phyloP scores from a whole-genome alignment of 2,113 vertebrate species.

The Bothrops jararaca region DNA sequence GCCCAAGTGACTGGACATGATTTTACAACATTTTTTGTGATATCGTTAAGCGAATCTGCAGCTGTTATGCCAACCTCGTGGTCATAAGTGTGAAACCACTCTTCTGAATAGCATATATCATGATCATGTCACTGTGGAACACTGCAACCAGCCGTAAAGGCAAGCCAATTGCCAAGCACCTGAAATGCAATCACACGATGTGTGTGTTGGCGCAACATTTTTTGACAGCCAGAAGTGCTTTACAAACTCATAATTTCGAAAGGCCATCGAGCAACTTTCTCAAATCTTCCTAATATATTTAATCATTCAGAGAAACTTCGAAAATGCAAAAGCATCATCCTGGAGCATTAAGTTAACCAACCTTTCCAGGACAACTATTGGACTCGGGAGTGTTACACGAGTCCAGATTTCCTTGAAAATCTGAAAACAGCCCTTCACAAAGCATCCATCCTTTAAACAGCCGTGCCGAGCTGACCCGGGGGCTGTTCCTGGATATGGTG shows the following conservation, averaged over 20 bases:
- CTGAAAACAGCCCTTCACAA: background rate
- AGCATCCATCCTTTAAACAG: background rate
- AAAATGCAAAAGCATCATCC: background rate
- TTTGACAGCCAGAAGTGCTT: no score
- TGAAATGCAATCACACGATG: no score
- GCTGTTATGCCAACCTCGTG: no score
- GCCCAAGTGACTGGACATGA: background rate
- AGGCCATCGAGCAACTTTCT: no score
- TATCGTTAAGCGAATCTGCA: background rate
- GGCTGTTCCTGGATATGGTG: background rate
- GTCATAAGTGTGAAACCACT: no score
- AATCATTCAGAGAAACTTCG: background rate
- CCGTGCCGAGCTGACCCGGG: background rate
- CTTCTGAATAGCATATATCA: no score
- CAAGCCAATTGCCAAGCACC: no score
- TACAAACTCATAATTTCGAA: no score
- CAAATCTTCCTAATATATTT: background rate
- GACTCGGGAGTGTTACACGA: background rate
- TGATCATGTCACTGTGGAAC: no score
- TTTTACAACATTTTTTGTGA: background rate
- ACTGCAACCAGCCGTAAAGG: no score
- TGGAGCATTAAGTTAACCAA: background rate
- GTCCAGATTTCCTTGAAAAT: background rate
- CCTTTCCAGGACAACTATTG: background rate
- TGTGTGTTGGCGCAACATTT: no score